Evolutionary conservation across 2,888 invertebrate species (phyloP), one percentile per base, ranked within the genome.

Genomic region (Zootermopsis nevadensis): DNA sequence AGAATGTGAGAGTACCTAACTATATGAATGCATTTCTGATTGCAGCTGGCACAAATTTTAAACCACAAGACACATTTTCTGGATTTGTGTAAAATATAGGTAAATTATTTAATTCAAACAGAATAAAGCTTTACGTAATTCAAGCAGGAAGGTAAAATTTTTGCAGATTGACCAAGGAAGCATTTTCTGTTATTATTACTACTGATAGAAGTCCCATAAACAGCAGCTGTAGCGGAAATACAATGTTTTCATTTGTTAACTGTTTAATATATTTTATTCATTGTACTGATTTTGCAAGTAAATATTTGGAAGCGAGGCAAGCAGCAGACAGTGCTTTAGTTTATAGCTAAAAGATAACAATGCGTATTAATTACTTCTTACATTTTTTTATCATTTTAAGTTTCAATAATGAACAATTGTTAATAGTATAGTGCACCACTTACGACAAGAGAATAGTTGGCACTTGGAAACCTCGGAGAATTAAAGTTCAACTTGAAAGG

Each of bases 261-360:
- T 22, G 27, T 31, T 67, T 69, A 42, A 10, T 55, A 31, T 53
- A 77, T 53, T 3, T 77, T 31, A 77, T 53, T 55, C 15, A 69
- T 69, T 77, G 31, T 53, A 76, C 38, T 74, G 35, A 38, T 74
- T 76, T 55, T 77, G 77, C 77, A 77, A 77, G 77, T 77, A 77
- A 55, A 77, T 55, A 31, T 77, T 42, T 77, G 77, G 77, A 77
- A 77, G 77, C 55, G 77, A 77, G 77, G 77, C 77, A 55, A 31
- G 77, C 55, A 27, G 77, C 55, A 77, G 55, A 48, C 53, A 53
- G 69, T 33, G 10, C n/a, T 4, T 76, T 35, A 42, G 27, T 42
- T 76, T 42, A 76, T 76, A 76, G 76, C 48, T 76, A 76, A 76
- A 77, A 77, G 77, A 77, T 77, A 77, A 77, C 55, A 55, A 77